Base-by-base conservation (phyloP, 2,113 vertebrate genomes). In the Phylloscopus trochiloides region DNA sequence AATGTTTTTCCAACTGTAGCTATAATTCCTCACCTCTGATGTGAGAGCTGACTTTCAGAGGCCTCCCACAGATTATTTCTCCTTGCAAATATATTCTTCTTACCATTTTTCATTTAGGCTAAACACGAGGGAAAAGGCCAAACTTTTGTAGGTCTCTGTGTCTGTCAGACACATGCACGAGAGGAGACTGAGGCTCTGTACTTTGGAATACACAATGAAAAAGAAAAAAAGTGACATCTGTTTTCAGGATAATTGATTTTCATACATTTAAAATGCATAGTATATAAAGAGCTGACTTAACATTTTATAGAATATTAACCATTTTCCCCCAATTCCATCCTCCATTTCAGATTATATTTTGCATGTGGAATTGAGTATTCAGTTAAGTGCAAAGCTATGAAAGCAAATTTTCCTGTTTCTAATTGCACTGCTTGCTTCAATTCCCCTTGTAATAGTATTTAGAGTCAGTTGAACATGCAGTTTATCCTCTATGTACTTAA, bases 391-490 rank as follows among this genome's bases (percentile, higher is more conserved):
- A 92, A 81, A 96, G 90, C 63, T 96, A 72, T 72, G 43, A 67
- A 82, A 92, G 67, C 67, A 88, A 90, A 80, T 94, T 95, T 97
- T 97, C 79, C 90, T 71, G 15, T 95, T 97, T 96, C 93, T 98
- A 97, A 97, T 98, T 97, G 90, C 88, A 90, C 83, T 96, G 81
- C 65, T 96, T 97, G 86, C 92, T 97, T 94, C 90, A 95, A 29
- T 84, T 97, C 88, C 71, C 74, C 90, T 94, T 96, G 81, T 96
- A 97, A 97, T 96, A 80, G 67, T 96, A 94, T 97, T 97, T 97
- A 89, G 92, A 75, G 95, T 95, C 91, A 94, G 90, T 93, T 97
- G 94, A 94, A 97, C 84, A 70, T 91, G 89, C 65, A 94, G 83
- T 96, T 97, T 97, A 86, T 86, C 32, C 62, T 97, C 76, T 87